Evolutionary conservation across 2,113 vertebrate species (phyloP).

Genomic region (Odocoileus hemionus): DNA sequence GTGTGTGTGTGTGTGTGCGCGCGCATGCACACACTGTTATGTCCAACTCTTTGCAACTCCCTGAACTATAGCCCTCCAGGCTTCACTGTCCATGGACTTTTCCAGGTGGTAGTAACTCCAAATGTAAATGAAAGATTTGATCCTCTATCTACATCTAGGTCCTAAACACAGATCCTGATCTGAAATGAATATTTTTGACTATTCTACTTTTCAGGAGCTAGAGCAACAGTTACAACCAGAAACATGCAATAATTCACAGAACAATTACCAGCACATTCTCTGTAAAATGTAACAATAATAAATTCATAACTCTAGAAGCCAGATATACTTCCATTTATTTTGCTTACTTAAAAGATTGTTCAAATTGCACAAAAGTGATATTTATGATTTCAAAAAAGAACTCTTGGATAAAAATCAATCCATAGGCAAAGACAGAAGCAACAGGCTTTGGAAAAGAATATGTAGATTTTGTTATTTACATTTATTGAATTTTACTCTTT

Average conservation of each 20-base stretch:
- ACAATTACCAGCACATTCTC: not conserved
- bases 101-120: not conserved
- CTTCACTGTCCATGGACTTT: not conserved
- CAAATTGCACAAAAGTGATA: not conserved
- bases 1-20: not conserved
- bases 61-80: not conserved
- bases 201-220: not conserved
- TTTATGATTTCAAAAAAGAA: not conserved
- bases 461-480: not conserved
- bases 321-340: not conserved
- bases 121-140: not conserved
- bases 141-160: not conserved
- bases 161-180: not conserved
- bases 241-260: not conserved
- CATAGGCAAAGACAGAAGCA: not conserved
- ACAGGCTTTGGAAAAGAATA: not conserved
- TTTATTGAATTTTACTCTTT: constrained; percentile 25
- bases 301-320: not conserved
- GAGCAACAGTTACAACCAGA: not conserved
- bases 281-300: not conserved
- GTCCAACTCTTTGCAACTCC: not conserved
- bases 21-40: fast-evolving
- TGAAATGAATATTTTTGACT: not conserved
- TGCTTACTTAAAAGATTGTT: not conserved
- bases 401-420: not conserved